Percentiles rank a stretch among this genome's conserved stretches.
Evolutionary conservation across 2,888 invertebrate species (phyloP).

Genomic region (Synanthedon vespiformis): DNA sequence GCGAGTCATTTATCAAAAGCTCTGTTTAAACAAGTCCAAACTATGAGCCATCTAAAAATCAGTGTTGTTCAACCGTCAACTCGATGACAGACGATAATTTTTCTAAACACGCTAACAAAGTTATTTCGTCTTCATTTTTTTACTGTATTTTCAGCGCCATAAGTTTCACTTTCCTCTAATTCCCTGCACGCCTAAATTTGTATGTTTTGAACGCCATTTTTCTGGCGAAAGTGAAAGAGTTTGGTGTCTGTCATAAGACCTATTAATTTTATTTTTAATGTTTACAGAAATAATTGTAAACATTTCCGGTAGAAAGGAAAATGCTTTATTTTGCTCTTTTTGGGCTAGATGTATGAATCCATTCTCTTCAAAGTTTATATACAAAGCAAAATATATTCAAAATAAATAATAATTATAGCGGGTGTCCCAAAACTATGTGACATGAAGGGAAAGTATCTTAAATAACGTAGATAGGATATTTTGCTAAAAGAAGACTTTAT

Average conservation of each 20-base stretch:
- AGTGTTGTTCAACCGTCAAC: slow-evolving; percentile 22
- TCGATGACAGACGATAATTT: slow-evolving; percentile 24
- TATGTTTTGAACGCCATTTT: slow-evolving; percentile 13
- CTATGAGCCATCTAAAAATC: slow-evolving; percentile 16
- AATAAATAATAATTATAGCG: no score
- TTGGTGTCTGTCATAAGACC: slow-evolving; percentile 20
- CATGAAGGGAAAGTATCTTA: no score
- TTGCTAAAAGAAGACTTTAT: no score
- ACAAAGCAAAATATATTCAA: no score
- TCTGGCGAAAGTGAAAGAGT: slow-evolving; percentile 14
- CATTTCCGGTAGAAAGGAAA: slow-evolving; percentile 4
- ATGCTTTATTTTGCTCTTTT: background rate
- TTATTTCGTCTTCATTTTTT: background rate
- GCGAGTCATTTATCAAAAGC: slow-evolving; percentile 2
- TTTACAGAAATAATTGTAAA: slow-evolving; percentile 2
- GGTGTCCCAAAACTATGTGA: no score
- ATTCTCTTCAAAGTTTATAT: no score
- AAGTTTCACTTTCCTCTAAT: slow-evolving; percentile 3
- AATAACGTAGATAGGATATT: no score
- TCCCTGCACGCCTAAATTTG: slow-evolving; percentile 1
- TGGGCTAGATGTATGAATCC: no score
- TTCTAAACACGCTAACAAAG: slow-evolving; percentile 14
- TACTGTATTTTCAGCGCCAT: background rate
- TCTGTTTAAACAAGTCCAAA: slow-evolving; percentile 19
- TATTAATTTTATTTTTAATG: slow-evolving; percentile 16